A percentile compares a stretch with the other conserved stretches of the same genome.
Evolutionary conservation across 2,888 invertebrate genomes (phyloP).

Genomic region (Choristoneura rosaceana): DNA sequence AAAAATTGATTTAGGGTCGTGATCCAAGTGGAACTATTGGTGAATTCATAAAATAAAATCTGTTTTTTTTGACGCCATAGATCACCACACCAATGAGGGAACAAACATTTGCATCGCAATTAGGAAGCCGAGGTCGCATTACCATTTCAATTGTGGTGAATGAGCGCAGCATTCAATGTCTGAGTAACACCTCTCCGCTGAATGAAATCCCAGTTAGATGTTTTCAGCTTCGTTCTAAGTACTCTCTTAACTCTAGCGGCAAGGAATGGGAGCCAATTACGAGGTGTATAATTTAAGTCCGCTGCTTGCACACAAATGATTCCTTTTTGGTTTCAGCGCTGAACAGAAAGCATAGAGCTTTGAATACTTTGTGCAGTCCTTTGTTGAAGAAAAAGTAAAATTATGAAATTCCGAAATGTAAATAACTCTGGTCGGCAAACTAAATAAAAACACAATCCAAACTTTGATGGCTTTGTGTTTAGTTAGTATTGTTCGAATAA

Average conservation of each 20-base stretch:
- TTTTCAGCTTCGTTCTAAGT: slow-evolving; percentile 56
- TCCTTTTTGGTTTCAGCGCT: slow-evolving; percentile 20
- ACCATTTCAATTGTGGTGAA: slow-evolving; percentile 78
- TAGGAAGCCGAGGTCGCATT: slow-evolving; percentile 68
- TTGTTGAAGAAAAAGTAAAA: slow-evolving; percentile 19
- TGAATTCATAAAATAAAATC: background rate
- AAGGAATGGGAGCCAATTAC: slow-evolving; percentile 55
- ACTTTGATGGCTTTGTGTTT: background rate
- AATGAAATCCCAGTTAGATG: slow-evolving; percentile 60
- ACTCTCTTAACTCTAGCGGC: slow-evolving; percentile 46
- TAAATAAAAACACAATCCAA: slow-evolving; percentile 1
- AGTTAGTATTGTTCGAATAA: background rate
- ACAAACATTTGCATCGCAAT: slow-evolving; percentile 76
- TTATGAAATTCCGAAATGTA: slow-evolving; percentile 3
- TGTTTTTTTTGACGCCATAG: background rate
- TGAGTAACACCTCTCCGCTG: slow-evolving; percentile 57
- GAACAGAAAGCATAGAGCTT: slow-evolving; percentile 1
- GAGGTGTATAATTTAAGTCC: slow-evolving; percentile 40
- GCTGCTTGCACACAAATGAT: slow-evolving; percentile 41
- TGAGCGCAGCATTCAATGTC: slow-evolving; percentile 56
- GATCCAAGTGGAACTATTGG: background rate
- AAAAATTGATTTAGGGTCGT: slow-evolving; percentile 5
- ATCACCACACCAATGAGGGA: slow-evolving; percentile 46
- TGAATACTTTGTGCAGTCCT: slow-evolving; percentile 21
- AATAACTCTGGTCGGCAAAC: background rate